phyloP scores from a whole-genome alignment of 2,113 vertebrate species.

The Scopus umbretta region DNA sequence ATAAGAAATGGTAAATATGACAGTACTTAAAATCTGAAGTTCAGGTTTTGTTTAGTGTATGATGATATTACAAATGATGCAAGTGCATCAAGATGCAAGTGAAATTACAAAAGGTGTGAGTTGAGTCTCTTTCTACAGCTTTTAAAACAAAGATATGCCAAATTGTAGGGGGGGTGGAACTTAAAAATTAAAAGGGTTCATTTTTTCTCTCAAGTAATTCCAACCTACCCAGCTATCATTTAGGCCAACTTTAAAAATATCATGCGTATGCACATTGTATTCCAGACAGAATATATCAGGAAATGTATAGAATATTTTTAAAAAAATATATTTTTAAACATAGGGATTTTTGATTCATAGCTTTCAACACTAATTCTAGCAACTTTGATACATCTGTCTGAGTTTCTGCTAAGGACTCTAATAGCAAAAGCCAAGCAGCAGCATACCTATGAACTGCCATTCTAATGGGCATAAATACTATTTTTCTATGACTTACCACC shows the following conservation, averaged over 20 bases:
- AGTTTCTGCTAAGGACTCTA: not conserved
- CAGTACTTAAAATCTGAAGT: not conserved
- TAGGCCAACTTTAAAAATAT: not conserved
- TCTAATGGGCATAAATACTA: not conserved
- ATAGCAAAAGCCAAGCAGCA: slow-evolving; percentile 37
- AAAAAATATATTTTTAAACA: not conserved
- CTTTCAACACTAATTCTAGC: not conserved
- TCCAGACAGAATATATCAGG: not conserved
- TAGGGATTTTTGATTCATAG: not conserved
- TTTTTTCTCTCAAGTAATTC: not conserved
- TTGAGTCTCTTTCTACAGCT: not conserved
- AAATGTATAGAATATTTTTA: not conserved
- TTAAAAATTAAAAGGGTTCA: not conserved
- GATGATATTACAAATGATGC: not conserved
- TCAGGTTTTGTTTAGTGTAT: not conserved
- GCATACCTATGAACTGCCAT: not conserved
- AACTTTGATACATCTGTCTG: not conserved
- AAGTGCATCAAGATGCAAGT: not conserved
- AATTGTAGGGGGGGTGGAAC: not conserved
- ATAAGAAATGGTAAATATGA: not conserved
- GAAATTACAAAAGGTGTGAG: not conserved
- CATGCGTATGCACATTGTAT: not conserved
- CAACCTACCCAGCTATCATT: not conserved
- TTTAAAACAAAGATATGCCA: not conserved
- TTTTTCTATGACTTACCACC: not conserved